Conservation (phyloP, 2,113 vertebrate genomes). For the Dolichotis patagonum region DNA sequence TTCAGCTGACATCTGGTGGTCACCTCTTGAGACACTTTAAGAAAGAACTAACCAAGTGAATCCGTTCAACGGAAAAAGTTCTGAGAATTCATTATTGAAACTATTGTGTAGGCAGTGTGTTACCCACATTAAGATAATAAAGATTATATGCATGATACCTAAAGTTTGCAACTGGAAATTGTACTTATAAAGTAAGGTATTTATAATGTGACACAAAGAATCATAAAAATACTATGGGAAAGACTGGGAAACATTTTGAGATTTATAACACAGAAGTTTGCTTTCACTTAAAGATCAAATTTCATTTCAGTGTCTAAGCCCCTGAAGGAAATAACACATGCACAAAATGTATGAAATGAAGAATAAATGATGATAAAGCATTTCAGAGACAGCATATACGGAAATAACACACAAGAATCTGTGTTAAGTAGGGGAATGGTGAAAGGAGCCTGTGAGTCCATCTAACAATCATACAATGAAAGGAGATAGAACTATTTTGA, state of each 20-base stretch:
- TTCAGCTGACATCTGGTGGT: not conserved
- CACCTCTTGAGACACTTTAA: not conserved
- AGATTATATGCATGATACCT: not conserved
- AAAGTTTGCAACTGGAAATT: not conserved
- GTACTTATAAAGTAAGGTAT: not conserved
- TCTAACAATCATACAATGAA: not conserved
- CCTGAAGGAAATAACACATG: not conserved
- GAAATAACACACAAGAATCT: not conserved
- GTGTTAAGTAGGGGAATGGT: not conserved
- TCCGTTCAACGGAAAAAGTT: not conserved
- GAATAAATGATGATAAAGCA: not conserved
- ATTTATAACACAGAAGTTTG: not conserved
- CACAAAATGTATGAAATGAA: not conserved
- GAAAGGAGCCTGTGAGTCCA: not conserved
- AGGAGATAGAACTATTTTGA: not conserved
- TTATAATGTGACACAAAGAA: not conserved
- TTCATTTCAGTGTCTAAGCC: not conserved
- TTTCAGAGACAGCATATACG: not conserved
- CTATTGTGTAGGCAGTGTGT: not conserved
- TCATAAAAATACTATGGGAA: not conserved
- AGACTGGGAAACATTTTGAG: not conserved
- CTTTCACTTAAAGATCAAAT: not conserved
- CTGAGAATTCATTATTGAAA: not conserved
- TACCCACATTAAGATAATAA: not conserved
- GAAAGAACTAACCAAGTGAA: not conserved